Base-by-base conservation (phyloP, 2,888 invertebrate genomes). In the Agriopis leucophaearia region DNA sequence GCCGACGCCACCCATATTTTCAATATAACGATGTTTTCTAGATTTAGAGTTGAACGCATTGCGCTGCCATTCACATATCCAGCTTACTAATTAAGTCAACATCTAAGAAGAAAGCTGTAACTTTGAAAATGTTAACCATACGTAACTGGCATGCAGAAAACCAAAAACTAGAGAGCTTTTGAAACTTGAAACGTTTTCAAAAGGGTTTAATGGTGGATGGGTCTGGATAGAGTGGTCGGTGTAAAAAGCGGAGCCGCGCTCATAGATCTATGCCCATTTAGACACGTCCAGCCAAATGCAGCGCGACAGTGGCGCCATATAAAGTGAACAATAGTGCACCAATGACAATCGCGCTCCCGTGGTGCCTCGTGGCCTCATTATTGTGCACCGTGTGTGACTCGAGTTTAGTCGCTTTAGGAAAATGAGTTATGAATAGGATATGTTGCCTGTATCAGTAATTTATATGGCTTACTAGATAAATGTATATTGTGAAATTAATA, bases 51-150 rank as follows among this genome's bases (percentile, higher is more conserved):
- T 78, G 83, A 83, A 85, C 80, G 90, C 93, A 93, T 93, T 93
- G 91, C 87, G 82, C 90, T 93, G 93, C 92, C 93, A 92, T 90
- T 93, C 93, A 92, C 92, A 92, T 93, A 93, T 92, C 92, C 90
- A 91, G 85, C 88, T 91, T 88, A 91, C 92, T 93, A 93, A 93
- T 93, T 93, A 93, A 93, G 93, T 92, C 92, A 91, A 83, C 90
- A 86, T 82, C 81, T 83, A 82, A 87, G 91, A 91, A 91, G 92
- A 91, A 89, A 92, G 90, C 90, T 90, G 87, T 92, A 91, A 91
- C 92, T 93, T 92, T 92, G 92, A 93, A 92, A 91, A 91, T 90
- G 89, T 91, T 87, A 85, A 87, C 91, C 92, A 92, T 93, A 93
- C 92, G 92, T 91, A 91, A 88, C 86, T 82, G 86, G 78, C 81